Evolutionary conservation across 2,113 vertebrate species (phyloP), one percentile per base, ranked within the genome.

Genomic region (Nipponia nippon): DNA sequence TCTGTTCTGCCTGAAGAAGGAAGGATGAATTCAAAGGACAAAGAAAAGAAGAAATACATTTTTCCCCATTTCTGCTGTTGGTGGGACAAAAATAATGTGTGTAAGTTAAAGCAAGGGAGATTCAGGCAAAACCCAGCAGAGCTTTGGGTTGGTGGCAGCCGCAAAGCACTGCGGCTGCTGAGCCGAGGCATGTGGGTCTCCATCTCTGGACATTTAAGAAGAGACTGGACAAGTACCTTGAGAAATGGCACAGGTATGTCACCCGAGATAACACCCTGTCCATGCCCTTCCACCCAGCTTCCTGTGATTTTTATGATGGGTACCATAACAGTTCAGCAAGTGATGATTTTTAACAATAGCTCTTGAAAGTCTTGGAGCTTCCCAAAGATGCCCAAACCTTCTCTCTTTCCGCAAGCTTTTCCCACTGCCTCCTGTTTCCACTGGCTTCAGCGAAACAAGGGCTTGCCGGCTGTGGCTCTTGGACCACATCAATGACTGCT

Each of bases 401-500:
- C 66, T 61, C 50, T 88, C 36, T 50, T 83, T 70, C 65, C 81
- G 63, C 75, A 82, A 34, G 42, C 56, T 63, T 95, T 95, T 62
- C 78, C 66, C 94, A 49, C 77, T 66, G 62, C 55, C 65, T 86
- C 12, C 3, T 77, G 49, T 83, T 95, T 94, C 87, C 89, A 93
- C 62, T 85, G 84, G 59, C 46, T 93, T 70, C 58, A 71, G 82
- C 70, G 75, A 80, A 85, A 93, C 0, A 22, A 88, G 67, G 25
- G 15, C 52, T 91, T 93, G 58, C 58, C 15, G 59, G 62, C 91
- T 95, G 81, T n/a, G 40, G 65, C 50, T 88, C 82, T 96, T 94
- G 89, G 93, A 91, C 92, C 89, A 95, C 93, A 78, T 86, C 89
- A 89, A 83, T 93, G 84, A 89, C 88, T 89, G 70, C 85, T 95